phyloP scores from a whole-genome alignment of 2,888 invertebrate species.

The Trissoscelio sp. region DNA sequence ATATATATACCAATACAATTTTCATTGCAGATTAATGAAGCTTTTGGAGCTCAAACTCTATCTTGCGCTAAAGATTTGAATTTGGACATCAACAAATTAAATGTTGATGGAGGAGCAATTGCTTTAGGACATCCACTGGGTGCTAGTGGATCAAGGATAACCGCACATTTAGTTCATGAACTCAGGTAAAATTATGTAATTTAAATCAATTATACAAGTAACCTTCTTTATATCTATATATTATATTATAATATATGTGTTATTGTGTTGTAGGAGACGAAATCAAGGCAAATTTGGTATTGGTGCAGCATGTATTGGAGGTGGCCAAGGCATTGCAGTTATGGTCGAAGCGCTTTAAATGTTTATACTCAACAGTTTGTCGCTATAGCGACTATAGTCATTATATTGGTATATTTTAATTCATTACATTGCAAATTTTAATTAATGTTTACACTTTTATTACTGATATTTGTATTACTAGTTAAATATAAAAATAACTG shows the following conservation, averaged over 20 bases:
- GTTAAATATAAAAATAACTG: no score
- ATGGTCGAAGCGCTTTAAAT: slow-evolving; percentile 89
- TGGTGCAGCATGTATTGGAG: slow-evolving; percentile 99
- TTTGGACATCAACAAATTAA: slow-evolving; percentile 93
- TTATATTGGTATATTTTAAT: no score
- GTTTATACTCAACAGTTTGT: no score
- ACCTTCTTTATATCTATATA: neutral
- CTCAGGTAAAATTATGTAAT: slow-evolving; percentile 89
- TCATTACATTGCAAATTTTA: no score
- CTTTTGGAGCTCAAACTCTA: slow-evolving; percentile 97
- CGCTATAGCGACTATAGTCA: no score
- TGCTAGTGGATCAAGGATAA: slow-evolving; percentile 97
- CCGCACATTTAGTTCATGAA: slow-evolving; percentile 95
- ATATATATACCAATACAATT: neutral
- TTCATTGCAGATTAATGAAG: slow-evolving; percentile 94
- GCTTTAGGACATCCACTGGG: slow-evolving; percentile 98
- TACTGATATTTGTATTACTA: no score
- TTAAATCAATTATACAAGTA: neutral
- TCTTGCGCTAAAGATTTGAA: slow-evolving; percentile 95
- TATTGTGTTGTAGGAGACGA: slow-evolving; percentile 91
- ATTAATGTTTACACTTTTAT: no score
- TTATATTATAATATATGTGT: no score
- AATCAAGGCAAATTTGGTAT: slow-evolving; percentile 93
- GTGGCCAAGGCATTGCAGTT: slow-evolving; percentile 98
- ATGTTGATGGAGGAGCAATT: slow-evolving; percentile 98